Percentiles rank a stretch among this genome's conserved stretches.
Conservation (phyloP, 2,888 invertebrate species). For the Phengaris arion region DNA sequence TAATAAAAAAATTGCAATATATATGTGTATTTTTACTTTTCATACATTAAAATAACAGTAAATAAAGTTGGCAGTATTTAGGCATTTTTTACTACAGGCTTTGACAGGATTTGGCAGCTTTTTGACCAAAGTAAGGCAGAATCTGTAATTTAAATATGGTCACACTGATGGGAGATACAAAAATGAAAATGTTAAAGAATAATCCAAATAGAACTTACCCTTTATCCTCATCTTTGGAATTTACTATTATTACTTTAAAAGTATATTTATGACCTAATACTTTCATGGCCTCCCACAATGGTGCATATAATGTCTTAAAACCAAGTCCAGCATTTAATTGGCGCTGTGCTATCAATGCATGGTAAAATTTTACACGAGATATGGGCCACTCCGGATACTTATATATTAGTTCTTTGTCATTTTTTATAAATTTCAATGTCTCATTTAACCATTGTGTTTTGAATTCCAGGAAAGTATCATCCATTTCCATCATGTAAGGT, state of each 20-base stretch:
- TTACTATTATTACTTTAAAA: conserved; percentile 36
- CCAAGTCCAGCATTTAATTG: conserved; percentile 37
- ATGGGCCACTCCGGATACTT: conserved; percentile 47
- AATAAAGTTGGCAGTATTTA: too few relatives aligned
- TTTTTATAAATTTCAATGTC: conserved; percentile 50
- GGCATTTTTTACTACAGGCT: too few relatives aligned
- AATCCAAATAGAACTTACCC: conserved; percentile 37
- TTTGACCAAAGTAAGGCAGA: too few relatives aligned
- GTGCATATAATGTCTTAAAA: conserved; percentile 42
- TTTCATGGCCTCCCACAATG: conserved; percentile 47
- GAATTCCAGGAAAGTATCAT: conserved; percentile 28
- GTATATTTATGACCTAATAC: conserved; percentile 36
- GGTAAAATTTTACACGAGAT: conserved; percentile 44
- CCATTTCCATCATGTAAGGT: conserved; percentile 25
- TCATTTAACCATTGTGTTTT: conserved; percentile 45
- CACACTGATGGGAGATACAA: background rate
- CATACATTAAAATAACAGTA: too few relatives aligned
- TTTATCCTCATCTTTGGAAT: conserved; percentile 27
- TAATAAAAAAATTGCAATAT: too few relatives aligned
- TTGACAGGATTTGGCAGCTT: too few relatives aligned
- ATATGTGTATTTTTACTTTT: too few relatives aligned
- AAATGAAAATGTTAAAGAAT: background rate
- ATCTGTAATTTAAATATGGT: too few relatives aligned
- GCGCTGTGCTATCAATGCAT: conserved; percentile 40
- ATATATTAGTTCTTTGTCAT: conserved; percentile 39